Conservation (phyloP, 2,113 vertebrate species). For the Patagioenas fasciata region DNA sequence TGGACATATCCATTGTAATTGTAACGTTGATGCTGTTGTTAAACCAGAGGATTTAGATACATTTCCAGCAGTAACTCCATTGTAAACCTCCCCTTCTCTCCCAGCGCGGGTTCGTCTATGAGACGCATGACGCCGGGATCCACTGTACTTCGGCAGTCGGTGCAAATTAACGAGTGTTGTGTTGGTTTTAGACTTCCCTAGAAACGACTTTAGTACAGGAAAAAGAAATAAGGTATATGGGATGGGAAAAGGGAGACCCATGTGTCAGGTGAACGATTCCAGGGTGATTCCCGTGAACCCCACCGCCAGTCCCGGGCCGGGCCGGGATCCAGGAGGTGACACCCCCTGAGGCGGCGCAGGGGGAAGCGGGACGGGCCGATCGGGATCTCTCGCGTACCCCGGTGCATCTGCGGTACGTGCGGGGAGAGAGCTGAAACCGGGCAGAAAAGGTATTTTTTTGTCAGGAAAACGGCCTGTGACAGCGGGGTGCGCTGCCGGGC, state of each 20-base stretch:
- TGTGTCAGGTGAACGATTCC: rapidly evolving
- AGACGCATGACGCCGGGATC: rapidly evolving
- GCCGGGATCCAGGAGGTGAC: background rate
- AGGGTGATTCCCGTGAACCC: rapidly evolving
- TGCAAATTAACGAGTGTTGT: rapidly evolving
- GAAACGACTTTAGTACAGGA: rapidly evolving
- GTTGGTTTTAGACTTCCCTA: background rate
- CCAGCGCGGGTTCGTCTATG: rapidly evolving
- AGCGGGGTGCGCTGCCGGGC: background rate
- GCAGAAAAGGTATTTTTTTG: background rate
- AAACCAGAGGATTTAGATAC: background rate
- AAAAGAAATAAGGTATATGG: rapidly evolving
- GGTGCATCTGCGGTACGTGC: background rate
- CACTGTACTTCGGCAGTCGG: rapidly evolving
- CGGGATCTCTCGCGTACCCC: background rate
- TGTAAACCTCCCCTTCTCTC: background rate
- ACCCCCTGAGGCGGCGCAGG: background rate
- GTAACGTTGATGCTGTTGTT: background rate
- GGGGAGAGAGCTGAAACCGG: background rate
- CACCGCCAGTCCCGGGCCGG: rapidly evolving
- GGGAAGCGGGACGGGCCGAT: background rate
- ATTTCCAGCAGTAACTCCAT: background rate
- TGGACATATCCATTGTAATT: background rate
- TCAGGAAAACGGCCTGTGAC: background rate
- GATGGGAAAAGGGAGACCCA: rapidly evolving